These are phyloP conservation scores for Cyclophora albipunctata DNA, from an alignment of 2,888 invertebrate species.

Conservation along the genomic window DNA sequence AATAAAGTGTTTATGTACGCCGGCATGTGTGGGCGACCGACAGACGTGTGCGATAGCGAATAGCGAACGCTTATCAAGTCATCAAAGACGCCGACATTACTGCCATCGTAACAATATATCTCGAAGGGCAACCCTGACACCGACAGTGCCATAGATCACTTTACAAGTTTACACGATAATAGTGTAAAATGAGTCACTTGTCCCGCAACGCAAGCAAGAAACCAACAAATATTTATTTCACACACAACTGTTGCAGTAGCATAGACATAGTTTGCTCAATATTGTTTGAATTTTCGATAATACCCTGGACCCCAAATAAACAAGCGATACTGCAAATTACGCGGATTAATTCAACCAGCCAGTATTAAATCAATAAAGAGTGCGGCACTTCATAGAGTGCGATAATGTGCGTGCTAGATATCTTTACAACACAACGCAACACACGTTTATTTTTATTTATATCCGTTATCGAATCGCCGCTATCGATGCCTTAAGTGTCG, in stretches of 20 bases:
- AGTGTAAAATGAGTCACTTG: background rate
- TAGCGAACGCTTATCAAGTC: constrained; percentile 36
- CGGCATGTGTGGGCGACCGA: constrained; percentile 20
- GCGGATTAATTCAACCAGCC: constrained; percentile 24
- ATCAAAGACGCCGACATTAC: constrained; percentile 36
- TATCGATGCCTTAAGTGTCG: constrained; percentile 59
- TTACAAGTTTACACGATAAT: background rate
- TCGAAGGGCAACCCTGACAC: background rate
- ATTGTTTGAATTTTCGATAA: too few species aligned
- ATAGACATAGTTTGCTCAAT: too few species aligned
- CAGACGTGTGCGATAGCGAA: constrained; percentile 39
- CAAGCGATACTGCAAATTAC: constrained; percentile 30
- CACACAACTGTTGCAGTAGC: too few species aligned
- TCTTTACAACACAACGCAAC: constrained; percentile 56
- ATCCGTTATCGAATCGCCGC: constrained; percentile 47
- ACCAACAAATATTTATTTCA: background rate
- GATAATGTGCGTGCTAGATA: constrained; percentile 41
- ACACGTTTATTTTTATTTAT: constrained; percentile 67
- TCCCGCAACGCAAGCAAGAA: background rate
- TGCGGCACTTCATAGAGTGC: constrained; percentile 36
- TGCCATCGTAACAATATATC: constrained; percentile 20
- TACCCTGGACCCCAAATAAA: constrained; percentile 6
- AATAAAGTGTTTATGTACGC: constrained; percentile 21
- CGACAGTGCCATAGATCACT: too few species aligned
- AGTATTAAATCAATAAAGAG: constrained; percentile 40